These are phyloP conservation scores for Onychomys leucogaster DNA, from an alignment of 2,797 vertebrate species.

Conservation along the genomic window DNA sequence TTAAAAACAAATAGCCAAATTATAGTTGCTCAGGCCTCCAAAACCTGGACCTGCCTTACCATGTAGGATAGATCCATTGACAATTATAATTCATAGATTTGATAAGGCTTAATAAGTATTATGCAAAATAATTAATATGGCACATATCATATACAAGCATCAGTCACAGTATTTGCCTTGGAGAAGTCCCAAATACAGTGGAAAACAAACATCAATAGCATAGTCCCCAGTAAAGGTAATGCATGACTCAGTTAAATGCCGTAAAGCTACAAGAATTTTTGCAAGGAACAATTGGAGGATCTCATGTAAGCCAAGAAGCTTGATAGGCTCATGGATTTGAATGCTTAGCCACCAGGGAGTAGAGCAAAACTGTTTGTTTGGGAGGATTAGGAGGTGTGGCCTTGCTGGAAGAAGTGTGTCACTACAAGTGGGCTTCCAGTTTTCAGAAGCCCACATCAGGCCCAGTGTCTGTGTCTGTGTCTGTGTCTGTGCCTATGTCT, in stretches of 20 bases:
- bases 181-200: background rate
- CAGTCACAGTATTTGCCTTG: background rate
- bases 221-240: background rate
- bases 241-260: background rate
- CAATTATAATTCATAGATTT: background rate
- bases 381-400: background rate
- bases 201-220: slow-evolving; percentile 13
- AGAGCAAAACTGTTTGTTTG: background rate
- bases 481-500: too few relatives aligned
- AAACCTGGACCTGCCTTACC: background rate
- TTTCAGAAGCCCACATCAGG: background rate
- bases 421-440: background rate
- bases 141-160: background rate
- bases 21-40: background rate
- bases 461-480: too few relatives aligned
- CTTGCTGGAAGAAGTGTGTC: background rate
- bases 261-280: background rate
- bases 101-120: background rate
- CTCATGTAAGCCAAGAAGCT: background rate
- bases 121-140: background rate
- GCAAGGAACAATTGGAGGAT: background rate
- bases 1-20: background rate
- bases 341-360: background rate
- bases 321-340: background rate
- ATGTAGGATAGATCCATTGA: background rate